These are phyloP conservation scores for human DNA, from an alignment of 2,113 vertebrate genomes.

Conservation along the genomic window DNA sequence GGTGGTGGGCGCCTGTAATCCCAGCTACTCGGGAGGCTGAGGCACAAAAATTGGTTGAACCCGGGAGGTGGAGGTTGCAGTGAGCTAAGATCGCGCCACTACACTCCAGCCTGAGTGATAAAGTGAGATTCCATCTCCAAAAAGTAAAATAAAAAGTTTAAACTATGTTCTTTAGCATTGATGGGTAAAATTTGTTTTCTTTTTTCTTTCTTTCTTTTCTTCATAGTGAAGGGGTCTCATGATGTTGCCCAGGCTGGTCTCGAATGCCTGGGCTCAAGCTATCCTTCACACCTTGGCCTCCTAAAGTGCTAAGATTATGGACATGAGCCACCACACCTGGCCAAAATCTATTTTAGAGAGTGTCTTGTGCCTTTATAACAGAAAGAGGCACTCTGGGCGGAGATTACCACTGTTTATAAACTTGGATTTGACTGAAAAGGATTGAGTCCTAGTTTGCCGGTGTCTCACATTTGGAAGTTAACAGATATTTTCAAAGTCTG, in stretches of 20 bases:
- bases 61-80: no score
- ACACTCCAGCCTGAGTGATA: no score
- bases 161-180: neutral
- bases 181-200: neutral
- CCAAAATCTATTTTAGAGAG: slow-evolving; percentile 2
- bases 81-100: no score
- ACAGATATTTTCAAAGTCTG: slow-evolving; percentile 11
- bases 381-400: neutral
- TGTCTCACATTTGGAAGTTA: neutral
- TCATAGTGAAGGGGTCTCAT: neutral
- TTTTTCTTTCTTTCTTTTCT: no score
- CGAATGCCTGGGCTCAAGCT: neutral
- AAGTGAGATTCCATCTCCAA: no score
- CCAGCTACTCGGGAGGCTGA: no score
- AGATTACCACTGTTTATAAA: neutral
- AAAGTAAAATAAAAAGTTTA: neutral
- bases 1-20: no score
- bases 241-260: neutral
- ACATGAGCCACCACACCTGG: neutral
- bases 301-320: neutral
- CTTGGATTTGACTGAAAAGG: neutral
- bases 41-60: no score
- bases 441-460: neutral
- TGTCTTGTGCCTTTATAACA: neutral
- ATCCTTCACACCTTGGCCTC: neutral